Evolutionary conservation across 2,113 vertebrate species (phyloP).

Genomic region (Geococcyx californianus): DNA sequence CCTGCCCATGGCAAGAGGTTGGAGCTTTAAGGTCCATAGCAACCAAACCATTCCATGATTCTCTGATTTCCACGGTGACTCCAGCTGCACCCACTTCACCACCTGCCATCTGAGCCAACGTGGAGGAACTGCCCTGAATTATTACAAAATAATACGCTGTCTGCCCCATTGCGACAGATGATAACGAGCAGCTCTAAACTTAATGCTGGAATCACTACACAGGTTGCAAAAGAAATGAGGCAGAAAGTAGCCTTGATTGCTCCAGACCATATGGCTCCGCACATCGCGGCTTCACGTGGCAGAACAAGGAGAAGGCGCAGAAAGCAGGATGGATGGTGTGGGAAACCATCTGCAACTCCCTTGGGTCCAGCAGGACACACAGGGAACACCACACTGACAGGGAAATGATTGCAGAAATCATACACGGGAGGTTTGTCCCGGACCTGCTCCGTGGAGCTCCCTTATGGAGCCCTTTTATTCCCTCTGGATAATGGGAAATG

Average conservation of each 20-base stretch:
- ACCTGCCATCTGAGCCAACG: background rate
- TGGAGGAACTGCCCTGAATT: background rate
- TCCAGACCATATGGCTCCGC: background rate
- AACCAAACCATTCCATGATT: too few species aligned
- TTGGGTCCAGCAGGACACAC: fast-evolving
- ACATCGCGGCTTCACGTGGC: fast-evolving
- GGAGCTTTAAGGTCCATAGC: too few species aligned
- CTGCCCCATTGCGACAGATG: background rate
- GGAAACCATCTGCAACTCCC: background rate
- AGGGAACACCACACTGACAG: fast-evolving
- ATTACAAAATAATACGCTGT: background rate
- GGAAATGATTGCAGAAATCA: too few species aligned
- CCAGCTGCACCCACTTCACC: background rate
- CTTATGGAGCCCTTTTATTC: background rate
- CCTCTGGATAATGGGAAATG: background rate
- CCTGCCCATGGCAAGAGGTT: too few species aligned
- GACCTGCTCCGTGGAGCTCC: background rate
- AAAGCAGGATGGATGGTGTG: background rate
- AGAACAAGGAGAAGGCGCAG: background rate
- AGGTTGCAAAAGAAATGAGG: background rate
- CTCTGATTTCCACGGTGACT: background rate
- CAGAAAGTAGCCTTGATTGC: background rate
- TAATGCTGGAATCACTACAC: background rate
- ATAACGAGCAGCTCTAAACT: background rate
- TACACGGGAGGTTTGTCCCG: background rate